These are phyloP conservation scores for Simalia tracyae DNA, from an alignment of 2,797 vertebrate species.

Conservation along the genomic window DNA sequence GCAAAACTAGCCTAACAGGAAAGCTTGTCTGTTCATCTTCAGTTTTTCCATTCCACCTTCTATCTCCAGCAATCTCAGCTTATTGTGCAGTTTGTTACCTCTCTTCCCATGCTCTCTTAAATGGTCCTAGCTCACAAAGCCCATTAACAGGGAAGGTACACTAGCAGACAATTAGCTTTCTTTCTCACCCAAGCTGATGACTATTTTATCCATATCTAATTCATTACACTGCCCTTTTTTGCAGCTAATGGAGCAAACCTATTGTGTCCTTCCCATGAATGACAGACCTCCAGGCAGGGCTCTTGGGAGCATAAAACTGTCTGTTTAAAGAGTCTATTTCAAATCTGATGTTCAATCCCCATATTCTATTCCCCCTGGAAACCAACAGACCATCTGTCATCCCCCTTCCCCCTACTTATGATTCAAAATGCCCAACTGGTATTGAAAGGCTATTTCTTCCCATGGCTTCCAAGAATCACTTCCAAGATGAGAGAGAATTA, in stretches of 20 bases:
- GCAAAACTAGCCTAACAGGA: neutral
- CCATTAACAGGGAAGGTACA: constrained; percentile 1
- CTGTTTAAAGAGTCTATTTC: constrained; percentile 33
- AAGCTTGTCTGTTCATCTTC: neutral
- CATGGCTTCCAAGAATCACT: constrained; percentile 35
- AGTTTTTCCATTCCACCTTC: neutral
- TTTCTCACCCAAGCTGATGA: constrained; percentile 15
- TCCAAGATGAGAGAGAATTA: constrained; percentile 45
- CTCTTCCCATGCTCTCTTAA: neutral
- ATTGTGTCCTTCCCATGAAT: constrained; percentile 22
- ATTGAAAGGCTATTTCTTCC: constrained; percentile 41
- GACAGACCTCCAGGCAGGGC: neutral
- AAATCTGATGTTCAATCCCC: constrained; percentile 22
- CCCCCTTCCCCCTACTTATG: neutral
- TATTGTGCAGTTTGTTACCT: neutral
- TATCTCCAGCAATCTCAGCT: neutral
- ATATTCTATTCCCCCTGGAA: constrained; percentile 27
- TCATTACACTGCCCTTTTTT: constrained; percentile 6
- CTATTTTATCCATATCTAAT: neutral
- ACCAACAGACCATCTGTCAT: constrained; percentile 15
- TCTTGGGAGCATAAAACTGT: constrained; percentile 21
- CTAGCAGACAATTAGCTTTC: constrained; percentile 8
- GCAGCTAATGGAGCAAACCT: constrained; percentile 10
- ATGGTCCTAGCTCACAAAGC: neutral
- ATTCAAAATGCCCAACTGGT: constrained; percentile 17